These are phyloP conservation scores for Hyles euphorbiae DNA, from an alignment of 1,140 invertebrate species.

Conservation along the genomic window DNA sequence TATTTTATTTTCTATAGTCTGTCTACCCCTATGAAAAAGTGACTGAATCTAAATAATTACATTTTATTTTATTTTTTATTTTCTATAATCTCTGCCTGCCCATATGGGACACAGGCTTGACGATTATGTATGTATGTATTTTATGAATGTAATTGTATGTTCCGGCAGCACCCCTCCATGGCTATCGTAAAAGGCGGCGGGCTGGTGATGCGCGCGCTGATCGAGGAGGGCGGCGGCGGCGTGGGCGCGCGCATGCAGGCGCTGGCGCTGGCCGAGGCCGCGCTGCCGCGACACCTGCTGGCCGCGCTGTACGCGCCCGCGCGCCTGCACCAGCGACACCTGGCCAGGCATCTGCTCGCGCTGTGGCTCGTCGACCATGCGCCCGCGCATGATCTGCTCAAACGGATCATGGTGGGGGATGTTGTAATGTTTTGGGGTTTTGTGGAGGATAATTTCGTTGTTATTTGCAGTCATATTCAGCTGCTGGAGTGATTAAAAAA, in stretches of 20 bases:
- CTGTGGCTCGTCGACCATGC: slow-evolving; percentile 98
- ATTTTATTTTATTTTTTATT: too few relatives aligned
- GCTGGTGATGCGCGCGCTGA: slow-evolving; percentile 96
- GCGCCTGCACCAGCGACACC: slow-evolving; percentile 83
- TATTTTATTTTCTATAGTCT: too few relatives aligned
- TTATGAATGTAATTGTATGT: background rate
- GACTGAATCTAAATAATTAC: too few relatives aligned
- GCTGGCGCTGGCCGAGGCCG: slow-evolving; percentile 97
- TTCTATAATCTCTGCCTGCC: too few relatives aligned
- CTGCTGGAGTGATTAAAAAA: too few relatives aligned
- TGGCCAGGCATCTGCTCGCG: slow-evolving; percentile 96
- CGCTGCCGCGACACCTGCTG: slow-evolving; percentile 93
- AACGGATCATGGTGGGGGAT: slow-evolving; percentile 87
- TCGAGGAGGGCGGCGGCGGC: slow-evolving; percentile 95
- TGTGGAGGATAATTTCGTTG: too few relatives aligned
- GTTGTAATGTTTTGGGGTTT: background rate
- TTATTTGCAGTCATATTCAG: too few relatives aligned
- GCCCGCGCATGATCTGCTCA: slow-evolving; percentile 91
- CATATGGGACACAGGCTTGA: too few relatives aligned
- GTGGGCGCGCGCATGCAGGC: slow-evolving; percentile 97
- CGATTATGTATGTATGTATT: too few relatives aligned
- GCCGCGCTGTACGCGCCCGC: slow-evolving; percentile 87
- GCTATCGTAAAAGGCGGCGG: slow-evolving; percentile 99
- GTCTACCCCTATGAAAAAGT: too few relatives aligned
- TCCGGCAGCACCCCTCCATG: slow-evolving; percentile 91